Conservation (phyloP, 2,797 vertebrate genomes). For the Dallia pectoralis region DNA sequence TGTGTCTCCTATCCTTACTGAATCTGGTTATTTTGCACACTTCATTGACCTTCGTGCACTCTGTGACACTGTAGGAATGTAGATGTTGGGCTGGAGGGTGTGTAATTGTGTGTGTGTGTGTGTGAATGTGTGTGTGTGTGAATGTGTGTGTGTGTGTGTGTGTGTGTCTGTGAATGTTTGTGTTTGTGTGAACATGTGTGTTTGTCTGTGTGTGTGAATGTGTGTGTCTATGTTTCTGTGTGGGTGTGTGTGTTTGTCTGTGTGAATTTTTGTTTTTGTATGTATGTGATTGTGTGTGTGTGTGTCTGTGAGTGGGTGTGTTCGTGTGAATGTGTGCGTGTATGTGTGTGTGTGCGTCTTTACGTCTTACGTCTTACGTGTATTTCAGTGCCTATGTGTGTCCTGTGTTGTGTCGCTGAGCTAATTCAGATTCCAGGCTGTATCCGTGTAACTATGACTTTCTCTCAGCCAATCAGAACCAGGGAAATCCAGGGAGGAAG, state of each 20-base stretch:
- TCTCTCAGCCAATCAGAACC: slow-evolving; percentile 60
- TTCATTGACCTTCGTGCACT: slow-evolving; percentile 19
- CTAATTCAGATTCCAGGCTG: slow-evolving; percentile 73
- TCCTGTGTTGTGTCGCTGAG: slow-evolving; percentile 63
- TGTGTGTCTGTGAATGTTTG: too few relatives aligned
- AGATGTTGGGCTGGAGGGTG: too few relatives aligned
- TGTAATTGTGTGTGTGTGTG: neutral
- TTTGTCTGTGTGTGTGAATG: too few relatives aligned
- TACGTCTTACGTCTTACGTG: neutral
- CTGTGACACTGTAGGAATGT: slow-evolving; percentile 6
- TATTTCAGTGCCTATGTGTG: slow-evolving; percentile 10
- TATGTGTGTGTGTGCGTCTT: neutral
- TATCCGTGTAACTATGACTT: slow-evolving; percentile 66
- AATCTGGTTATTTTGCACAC: too few relatives aligned
- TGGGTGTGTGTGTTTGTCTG: neutral
- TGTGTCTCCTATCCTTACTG: slow-evolving; percentile 10
- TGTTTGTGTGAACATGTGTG: too few relatives aligned
- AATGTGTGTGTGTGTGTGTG: too few relatives aligned
- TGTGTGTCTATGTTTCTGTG: neutral
- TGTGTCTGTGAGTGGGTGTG: neutral
- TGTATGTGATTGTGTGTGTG: too few relatives aligned
- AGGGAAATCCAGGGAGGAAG: slow-evolving; percentile 47
- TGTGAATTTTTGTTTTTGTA: too few relatives aligned
- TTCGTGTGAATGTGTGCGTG: neutral
- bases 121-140: neutral